phyloP scores from a whole-genome alignment of 2,113 vertebrate genomes.

The Pholis gunnellus region DNA sequence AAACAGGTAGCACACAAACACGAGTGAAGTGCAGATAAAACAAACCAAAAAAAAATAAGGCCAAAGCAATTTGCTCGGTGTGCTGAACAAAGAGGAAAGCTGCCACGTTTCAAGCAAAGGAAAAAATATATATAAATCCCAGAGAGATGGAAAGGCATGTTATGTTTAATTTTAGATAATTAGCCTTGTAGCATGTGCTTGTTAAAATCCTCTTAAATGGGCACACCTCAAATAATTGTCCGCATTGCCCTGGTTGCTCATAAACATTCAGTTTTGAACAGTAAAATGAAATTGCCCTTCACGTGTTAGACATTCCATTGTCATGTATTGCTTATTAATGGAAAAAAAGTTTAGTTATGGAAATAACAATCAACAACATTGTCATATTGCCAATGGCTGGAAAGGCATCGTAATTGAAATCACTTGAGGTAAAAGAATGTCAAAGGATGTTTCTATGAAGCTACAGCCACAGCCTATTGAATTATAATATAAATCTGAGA shows the following conservation, averaged over 20 bases:
- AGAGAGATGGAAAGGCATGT: conserved; percentile 46
- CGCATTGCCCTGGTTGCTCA: conserved; percentile 53
- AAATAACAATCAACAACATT: conserved; percentile 49
- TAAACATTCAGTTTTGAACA: conserved; percentile 65
- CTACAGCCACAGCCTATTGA: conserved; percentile 64
- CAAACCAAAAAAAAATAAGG: conserved; percentile 17
- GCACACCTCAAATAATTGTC: conserved; percentile 67
- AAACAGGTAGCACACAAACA: conserved; percentile 69
- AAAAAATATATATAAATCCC: conserved; percentile 11
- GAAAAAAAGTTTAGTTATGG: conserved; percentile 15
- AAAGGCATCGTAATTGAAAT: conserved; percentile 70
- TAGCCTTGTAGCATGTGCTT: conserved; percentile 66
- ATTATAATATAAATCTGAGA: conserved; percentile 77
- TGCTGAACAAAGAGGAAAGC: conserved; percentile 51
- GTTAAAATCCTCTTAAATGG: conserved; percentile 69
- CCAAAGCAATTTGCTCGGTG: conserved; percentile 49
- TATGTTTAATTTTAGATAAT: conserved; percentile 67
- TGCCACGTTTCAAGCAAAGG: conserved; percentile 53
- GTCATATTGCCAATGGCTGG: conserved; percentile 52
- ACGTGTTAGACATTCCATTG: conserved; percentile 12
- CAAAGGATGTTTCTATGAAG: conserved; percentile 60
- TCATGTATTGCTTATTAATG: too few relatives aligned
- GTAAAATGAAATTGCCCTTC: conserved; percentile 62
- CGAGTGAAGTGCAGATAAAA: conserved; percentile 66
- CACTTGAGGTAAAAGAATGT: conserved; percentile 71